Evolutionary conservation across 2,797 vertebrate species (phyloP), one percentile per base, ranked within the genome.

Genomic region (Lindbergichthys nudifrons): DNA sequence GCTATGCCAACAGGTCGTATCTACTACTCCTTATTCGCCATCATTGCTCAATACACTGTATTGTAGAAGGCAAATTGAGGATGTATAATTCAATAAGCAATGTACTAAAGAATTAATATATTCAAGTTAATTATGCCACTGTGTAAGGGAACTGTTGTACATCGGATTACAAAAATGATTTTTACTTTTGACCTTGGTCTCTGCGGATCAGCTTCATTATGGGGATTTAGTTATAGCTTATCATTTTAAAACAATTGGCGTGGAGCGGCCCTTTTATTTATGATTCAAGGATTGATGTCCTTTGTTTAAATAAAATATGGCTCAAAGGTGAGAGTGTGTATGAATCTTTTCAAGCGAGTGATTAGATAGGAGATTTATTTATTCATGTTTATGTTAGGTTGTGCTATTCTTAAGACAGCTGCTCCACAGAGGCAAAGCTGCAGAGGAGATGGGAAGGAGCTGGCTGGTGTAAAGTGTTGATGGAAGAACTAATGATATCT

Each of bases 41-140:
- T 83, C 85, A 77, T 76, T 87, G 83, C 83, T 81, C 85, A 86
- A 83, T 85, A 83, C 82, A 87, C 79, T 90, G 83, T 85, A 89
- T 87, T 80, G 88, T 88, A 78, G 58, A 92, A 93, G 90, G 88
- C 88, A 93, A 93, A 93, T 89, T 88, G 91, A 94, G 80, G 82
- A 93, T 94, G 81, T 93, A 90, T 93, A 93, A 95, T 96, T 96
- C 94, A 96, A 95, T 96, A 93, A 96, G 95, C 93, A 93, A 83
- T 90, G 91, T 84, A 91, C 94, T 96, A 93, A 96, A 96, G 93
- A 94, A 96, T 96, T 95, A 90, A 96, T 96, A 95, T 89, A 94
- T 94, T 94, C 85, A 87, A 93, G 94, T 94, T 96, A 96, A 96
- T 97, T 96, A 96, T 94, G 93, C 93, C 93, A 93, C 93, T 87